These are phyloP conservation scores for Neostethus bicornis DNA, from an alignment of 2,797 vertebrate species.

Conservation along the genomic window DNA sequence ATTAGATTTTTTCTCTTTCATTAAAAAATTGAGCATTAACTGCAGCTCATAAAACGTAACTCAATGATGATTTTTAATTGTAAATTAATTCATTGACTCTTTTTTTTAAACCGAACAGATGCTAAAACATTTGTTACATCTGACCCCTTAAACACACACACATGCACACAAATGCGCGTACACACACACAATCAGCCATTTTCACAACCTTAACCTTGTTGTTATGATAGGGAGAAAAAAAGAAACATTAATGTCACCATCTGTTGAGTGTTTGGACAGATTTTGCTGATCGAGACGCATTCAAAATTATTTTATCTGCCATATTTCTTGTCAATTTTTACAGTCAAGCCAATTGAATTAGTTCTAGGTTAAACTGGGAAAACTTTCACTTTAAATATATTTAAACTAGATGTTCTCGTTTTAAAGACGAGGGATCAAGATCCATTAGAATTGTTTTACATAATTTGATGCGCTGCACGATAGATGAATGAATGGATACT, in stretches of 20 bases:
- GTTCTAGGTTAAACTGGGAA: conserved; percentile 2
- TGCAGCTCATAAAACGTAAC: too few species aligned
- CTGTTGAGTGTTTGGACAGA: conserved; percentile 53
- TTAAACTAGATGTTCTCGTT: too few species aligned
- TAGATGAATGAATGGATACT: too few species aligned
- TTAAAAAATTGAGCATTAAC: too few species aligned
- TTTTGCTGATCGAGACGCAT: conserved; percentile 36
- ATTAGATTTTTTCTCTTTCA: neutral
- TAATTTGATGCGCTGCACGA: too few species aligned
- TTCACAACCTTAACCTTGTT: conserved; percentile 58
- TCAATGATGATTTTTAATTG: neutral
- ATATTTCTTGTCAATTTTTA: conserved; percentile 13
- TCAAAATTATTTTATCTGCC: conserved; percentile 4
- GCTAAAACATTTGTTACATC: conserved; percentile 38
- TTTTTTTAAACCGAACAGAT: conserved; percentile 22
- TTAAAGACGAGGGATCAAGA: too few species aligned
- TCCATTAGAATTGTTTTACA: too few species aligned
- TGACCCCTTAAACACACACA: conserved; percentile 39
- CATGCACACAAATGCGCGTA: too few species aligned
- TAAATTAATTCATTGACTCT: neutral
- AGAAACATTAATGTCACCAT: conserved; percentile 61
- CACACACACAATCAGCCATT: conserved; percentile 30
- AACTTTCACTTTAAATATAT: too few species aligned
- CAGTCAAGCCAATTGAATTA: conserved; percentile 13
- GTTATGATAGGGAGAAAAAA: conserved; percentile 20